Base-by-base conservation (phyloP, 2,797 vertebrate genomes). In the Podarcis siculus region DNA sequence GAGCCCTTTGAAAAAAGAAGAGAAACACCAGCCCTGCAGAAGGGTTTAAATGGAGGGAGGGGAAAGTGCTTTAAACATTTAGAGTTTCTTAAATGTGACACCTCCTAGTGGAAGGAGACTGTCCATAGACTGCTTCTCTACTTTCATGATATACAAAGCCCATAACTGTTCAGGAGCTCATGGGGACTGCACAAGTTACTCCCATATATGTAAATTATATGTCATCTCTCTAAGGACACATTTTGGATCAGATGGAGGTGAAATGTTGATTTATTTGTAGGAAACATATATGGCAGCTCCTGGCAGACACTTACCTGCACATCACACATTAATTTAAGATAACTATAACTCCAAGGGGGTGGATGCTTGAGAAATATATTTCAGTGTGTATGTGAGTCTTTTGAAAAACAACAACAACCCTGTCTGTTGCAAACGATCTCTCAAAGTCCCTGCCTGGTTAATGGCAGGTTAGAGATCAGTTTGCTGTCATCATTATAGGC, bases 31-130 rank as follows among this genome's bases (percentile, higher is more conserved):
- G 90, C 86, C 8, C 83, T 3, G 93, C 87, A 85, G 95, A 94
- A 95, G 94, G 88, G 83, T 92, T 91, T 93, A 94, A 95, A 96
- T 39, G 92, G 86, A 35, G 5, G 35, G 35, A 72, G 25, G 21
- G 8, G 94, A 92, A 95, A 94, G 92, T 92, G 90, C 95, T 95
- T 96, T 92, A 90, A 94, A 91, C 94, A 83, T 96, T 96, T 96
- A 96, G 92, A 94, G 87, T 79, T 37, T 95, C 88, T 94, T 91
- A 85, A 93, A 96, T 90, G 95, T 95, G 92, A 94, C 91, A 94
- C 79, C 87, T n/a, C 87, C 87, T 91, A 93, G 89, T 87, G 93
- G 79, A 92, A 91, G 84, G 89, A 85, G 89, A 86, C 84, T 37
- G 72, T 86, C 42, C 17, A 88, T 86, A 69, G 80, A 86, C 87